Evolutionary conservation across 2,113 vertebrate species (phyloP), one percentile per base, ranked within the genome.

Genomic region (Scartelaos histophorus): DNA sequence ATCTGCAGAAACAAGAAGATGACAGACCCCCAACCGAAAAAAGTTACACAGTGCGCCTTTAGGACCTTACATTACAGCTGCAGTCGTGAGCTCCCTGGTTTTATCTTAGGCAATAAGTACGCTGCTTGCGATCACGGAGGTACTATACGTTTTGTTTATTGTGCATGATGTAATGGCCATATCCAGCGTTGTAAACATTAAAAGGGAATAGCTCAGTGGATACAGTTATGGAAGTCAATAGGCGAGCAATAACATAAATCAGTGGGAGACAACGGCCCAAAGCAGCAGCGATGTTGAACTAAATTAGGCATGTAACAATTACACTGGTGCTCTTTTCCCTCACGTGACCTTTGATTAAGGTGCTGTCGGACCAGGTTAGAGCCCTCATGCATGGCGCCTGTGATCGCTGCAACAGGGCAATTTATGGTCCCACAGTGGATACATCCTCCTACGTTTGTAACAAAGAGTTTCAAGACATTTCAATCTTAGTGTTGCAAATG

Each of bases 261-360:
- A 88, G 82, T 79, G 75, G 81, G 54, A 78, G 72, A 88, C 89
- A 89, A 92, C 89, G 89, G 88, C 88, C 87, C 79, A 82, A 81
- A 90, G 88, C 87, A 68, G 34, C 78, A 70, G 78, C 79, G 85
- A 79, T 85, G 86, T 91, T 88, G 74, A 60, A 88, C 85, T 87
- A 91, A 90, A 93, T 93, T 91, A 91, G 84, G 76, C 88, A 77
- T 87, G 87, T 84, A 90, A 87, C 85, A 85, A 86, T 91, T 91
- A 91, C 84, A 69, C 56, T n/a, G 62, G 53, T 66, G 78, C 56
- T 24, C 76, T 88, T 82, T 75, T 72, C 81, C 69, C 73, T 68
- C 68, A 60, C 70, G 85, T 87, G 85, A 88, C 87, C 89, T 89
- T 90, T 90, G 83, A 91, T 89, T 89, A 85, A 77, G 76, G 51